Percentiles rank a stretch among this genome's conserved stretches.
phyloP scores from a whole-genome alignment of 2,797 vertebrate genomes.

The Linurgus olivaceus region DNA sequence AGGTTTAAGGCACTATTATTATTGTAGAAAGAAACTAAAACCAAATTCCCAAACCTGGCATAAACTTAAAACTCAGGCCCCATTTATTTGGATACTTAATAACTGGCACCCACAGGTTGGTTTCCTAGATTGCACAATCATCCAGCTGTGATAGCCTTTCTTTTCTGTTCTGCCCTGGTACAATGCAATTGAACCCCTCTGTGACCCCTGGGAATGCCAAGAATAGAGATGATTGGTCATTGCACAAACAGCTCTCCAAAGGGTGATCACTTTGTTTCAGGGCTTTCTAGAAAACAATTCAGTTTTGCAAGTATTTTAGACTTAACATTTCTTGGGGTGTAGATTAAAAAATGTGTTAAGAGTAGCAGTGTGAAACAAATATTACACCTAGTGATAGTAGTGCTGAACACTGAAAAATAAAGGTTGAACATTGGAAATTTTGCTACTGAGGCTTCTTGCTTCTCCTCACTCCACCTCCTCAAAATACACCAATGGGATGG shows the following conservation, averaged over 20 bases:
- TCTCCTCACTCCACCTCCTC: neutral
- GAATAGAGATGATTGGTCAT: neutral
- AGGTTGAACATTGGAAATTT: neutral
- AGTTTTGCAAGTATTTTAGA: neutral
- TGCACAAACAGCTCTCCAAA: neutral
- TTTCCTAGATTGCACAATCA: neutral
- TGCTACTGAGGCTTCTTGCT: neutral
- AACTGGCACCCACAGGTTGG: neutral
- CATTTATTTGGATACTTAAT: neutral
- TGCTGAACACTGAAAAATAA: neutral
- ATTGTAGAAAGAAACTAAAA: neutral
- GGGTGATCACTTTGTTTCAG: neutral
- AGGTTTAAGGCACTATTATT: neutral
- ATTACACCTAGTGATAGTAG: neutral
- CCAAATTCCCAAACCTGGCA: neutral
- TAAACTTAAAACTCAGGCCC: neutral
- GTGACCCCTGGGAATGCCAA: neutral
- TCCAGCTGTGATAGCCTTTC: neutral
- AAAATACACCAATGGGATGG: neutral
- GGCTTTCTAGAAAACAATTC: neutral
- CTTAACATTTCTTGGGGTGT: neutral
- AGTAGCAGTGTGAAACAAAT: neutral
- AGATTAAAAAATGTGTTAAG: neutral
- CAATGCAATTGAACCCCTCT: neutral
- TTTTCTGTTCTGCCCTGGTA: neutral